These are phyloP conservation scores for Criorhina ranunculi DNA, from an alignment of 2,888 invertebrate species.

Conservation along the genomic window DNA sequence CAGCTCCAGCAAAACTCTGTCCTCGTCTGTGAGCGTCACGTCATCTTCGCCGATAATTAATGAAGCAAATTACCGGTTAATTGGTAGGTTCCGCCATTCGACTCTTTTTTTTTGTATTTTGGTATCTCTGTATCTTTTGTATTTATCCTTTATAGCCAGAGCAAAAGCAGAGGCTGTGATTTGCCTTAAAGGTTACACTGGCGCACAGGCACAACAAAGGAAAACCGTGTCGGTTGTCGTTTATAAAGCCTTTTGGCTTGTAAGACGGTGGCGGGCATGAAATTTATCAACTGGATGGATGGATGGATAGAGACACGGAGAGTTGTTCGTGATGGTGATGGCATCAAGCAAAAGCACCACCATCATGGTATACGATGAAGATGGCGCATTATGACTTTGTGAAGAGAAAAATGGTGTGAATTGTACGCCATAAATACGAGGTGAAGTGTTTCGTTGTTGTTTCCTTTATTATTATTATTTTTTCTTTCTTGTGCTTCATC, in stretches of 20 bases:
- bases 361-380: slow-evolving; percentile 46
- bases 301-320: slow-evolving; percentile 27
- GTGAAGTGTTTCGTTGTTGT: slow-evolving; percentile 69
- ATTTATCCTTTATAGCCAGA: slow-evolving; percentile 46
- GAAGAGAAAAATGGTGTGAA: slow-evolving; percentile 69
- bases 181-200: slow-evolving; percentile 74
- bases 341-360: slow-evolving; percentile 44
- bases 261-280: slow-evolving; percentile 7
- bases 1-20: slow-evolving; percentile 1
- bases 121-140: slow-evolving; percentile 51
- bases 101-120: slow-evolving; percentile 57
- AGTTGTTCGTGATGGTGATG: slow-evolving; percentile 62
- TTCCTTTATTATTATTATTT: not conserved
- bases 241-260: slow-evolving; percentile 66
- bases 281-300: slow-evolving; percentile 16
- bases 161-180: slow-evolving; percentile 48
- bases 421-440: slow-evolving; percentile 75
- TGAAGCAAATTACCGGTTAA: slow-evolving; percentile 77
- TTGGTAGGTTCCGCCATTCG: slow-evolving; percentile 77
- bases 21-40: slow-evolving; percentile 24
- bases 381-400: slow-evolving; percentile 63
- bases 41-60: slow-evolving; percentile 67
- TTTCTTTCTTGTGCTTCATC: slow-evolving; percentile 1
- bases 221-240: slow-evolving; percentile 72
- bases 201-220: slow-evolving; percentile 70